A percentile compares a stretch with the other conserved stretches of the same genome.
These are phyloP conservation scores for Ormia ochracea DNA, from an alignment of 2,888 invertebrate species.

Conservation along the genomic window DNA sequence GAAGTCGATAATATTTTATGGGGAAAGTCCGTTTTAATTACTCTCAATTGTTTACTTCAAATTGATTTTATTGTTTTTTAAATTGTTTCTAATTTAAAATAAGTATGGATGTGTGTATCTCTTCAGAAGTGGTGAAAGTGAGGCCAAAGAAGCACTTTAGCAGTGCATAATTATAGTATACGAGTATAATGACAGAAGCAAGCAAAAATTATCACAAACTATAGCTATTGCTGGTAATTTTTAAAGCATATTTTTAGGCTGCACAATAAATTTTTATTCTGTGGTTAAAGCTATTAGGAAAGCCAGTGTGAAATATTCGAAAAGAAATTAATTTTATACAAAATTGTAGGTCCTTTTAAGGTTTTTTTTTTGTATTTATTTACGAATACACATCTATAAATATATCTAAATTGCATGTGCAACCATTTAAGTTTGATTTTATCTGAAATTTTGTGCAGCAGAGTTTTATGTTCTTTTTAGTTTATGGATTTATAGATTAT, in stretches of 20 bases:
- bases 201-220: constrained; percentile 28
- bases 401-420: constrained; percentile 12
- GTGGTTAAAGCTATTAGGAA: neutral
- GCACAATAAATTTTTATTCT: neutral
- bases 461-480: constrained; percentile 39
- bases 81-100: constrained; percentile 14
- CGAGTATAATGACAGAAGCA: constrained; percentile 40
- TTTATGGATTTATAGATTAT: constrained; percentile 8
- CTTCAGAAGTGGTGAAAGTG: constrained; percentile 10
- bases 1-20: neutral
- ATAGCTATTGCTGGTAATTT: constrained; percentile 1
- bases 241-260: constrained; percentile 52
- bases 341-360: neutral
- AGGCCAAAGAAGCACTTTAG: constrained; percentile 41
- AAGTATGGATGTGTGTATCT: no score
- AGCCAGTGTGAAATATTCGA: constrained; percentile 27
- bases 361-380: neutral
- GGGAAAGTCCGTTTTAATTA: constrained; percentile 33
- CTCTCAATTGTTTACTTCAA: neutral
- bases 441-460: constrained; percentile 7
- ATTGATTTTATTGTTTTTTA: constrained; percentile 7
- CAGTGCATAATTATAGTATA: no score
- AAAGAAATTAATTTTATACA: neutral
- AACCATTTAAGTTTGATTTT: constrained; percentile 7
- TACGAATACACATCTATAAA: constrained; percentile 30